Evolutionary conservation across 1,140 invertebrate genomes (phyloP), one percentile per base, ranked within the genome.

Genomic region (Physella acuta): DNA sequence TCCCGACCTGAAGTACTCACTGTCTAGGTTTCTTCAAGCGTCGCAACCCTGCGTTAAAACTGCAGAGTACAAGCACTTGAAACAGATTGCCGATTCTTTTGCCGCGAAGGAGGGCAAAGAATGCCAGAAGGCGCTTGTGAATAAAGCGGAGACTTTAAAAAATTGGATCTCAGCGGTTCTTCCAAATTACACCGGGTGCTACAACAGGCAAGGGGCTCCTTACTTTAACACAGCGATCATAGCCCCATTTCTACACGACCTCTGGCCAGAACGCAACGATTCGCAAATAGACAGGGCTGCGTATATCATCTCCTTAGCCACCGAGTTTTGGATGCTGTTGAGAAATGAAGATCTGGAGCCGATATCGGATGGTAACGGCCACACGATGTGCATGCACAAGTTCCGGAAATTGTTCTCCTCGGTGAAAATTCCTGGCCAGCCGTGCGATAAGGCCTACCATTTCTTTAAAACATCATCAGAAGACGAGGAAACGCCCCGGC

Each of bases 321-420:
- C 36, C 0, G 66, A 68, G 11, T 68, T 68, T 26, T 58, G 55
- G 55, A 8, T 36, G 17, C 53, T 68, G 0, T 34, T 68, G 17
- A 2, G 39, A 44, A 26, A 44, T 4, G 55, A 68, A 26, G 16
- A 26, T 30, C 39, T 68, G 20, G 3, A 26, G 33, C 55, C 56
- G 4, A 31, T 68, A 33, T 28, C 53, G 24, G 37, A 28, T 26
- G 39, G 31, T 4, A 28, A 60, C 28, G 56, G 56, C 14, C 17
- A 44, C 28, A 14, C n/a, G 26, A 31, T 31, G 0, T 66, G 64
- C 34, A 66, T 56, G 51, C 64, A 66, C 28, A 1, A 55, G 31
- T 66, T 66, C 28, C 64, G 64, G 14, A 66, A 66, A 36, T 20
- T 66, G 34, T 66, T 66, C 52, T 66, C 51, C 44, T 66, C 64